Evolutionary conservation across 2,113 vertebrate genomes (phyloP).

Genomic region (Laticauda colubrina): DNA sequence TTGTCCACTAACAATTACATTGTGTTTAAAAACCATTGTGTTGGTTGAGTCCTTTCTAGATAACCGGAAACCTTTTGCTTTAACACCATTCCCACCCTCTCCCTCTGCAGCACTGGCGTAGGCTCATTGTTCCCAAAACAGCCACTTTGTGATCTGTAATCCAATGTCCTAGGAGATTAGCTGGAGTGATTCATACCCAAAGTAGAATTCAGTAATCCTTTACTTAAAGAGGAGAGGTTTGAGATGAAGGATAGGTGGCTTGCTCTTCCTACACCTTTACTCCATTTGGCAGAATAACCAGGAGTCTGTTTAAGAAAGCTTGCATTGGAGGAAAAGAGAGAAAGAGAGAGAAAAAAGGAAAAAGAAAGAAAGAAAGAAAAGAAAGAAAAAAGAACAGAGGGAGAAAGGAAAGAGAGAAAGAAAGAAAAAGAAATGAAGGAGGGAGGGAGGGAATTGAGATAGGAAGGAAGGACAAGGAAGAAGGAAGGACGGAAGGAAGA

Average conservation of each 20-base stretch:
- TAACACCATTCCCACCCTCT: not conserved
- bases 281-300: not conserved
- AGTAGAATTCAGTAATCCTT: not conserved
- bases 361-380: accelerated
- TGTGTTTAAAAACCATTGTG: not conserved
- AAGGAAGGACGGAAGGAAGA: no score
- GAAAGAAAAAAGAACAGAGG: accelerated
- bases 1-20: not conserved
- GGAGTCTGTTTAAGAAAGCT: no score
- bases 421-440: no score
- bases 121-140: not conserved
- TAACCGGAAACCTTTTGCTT: not conserved
- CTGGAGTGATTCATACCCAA: not conserved
- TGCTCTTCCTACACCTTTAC: not conserved
- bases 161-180: not conserved
- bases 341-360: accelerated
- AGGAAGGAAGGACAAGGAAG: no score
- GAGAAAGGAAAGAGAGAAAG: accelerated
- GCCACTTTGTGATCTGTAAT: not conserved
- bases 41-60: not conserved
- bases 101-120: not conserved
- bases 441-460: no score
- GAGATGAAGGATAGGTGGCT: not conserved
- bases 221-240: not conserved
- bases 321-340: not conserved